Evolutionary conservation across 2,113 vertebrate genomes (phyloP), one percentile per base, ranked within the genome.

Genomic region (Climacteris rufus): DNA sequence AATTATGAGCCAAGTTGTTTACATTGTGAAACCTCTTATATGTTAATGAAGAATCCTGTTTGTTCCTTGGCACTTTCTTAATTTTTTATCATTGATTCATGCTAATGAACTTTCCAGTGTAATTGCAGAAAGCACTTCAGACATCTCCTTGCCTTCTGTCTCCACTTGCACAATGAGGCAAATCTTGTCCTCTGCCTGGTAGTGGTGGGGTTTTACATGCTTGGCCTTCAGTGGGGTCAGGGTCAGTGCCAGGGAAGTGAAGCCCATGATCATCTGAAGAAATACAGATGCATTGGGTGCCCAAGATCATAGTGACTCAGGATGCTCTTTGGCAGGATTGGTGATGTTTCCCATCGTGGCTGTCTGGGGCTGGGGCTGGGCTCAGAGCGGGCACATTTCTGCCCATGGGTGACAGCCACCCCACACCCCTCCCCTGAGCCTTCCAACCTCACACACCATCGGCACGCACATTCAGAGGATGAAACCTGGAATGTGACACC

Each of bases 401-500:
- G 40, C 37, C 42, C 11, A 4, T 4, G 61, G 42, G 18, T 7
- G 9, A 69, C 35, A 72, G 35, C 30, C 60, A 54, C 64, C 30
- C 24, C 1, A 1, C 17, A 8, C 35, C 45, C 33, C 49, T 86
- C 52, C 39, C 35, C 70, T 5, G 1, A 60, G 61, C 59, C 59
- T 69, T 61, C 47, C 60, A 57, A 53, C 9, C 4, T 61, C 44
- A 11, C 2, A 1, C 17, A 39, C 85, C 76, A 40, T 31, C 3
- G 1, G 44, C 18, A 1, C 0, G 1, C 69, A 45, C 5, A 4
- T 28, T 83, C 56, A 22, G 59, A 4, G 9, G 83, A 87, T 70
- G 81, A 88, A 91, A 77, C 83, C 80, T 95, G 96, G 94, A 97
- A 97, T 93, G 95, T 83, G 96, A 92, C 83, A 95, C 70, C 75